A percentile compares a stretch with the other conserved stretches of the same genome.
Conservation (phyloP, 2,113 vertebrate genomes). For the Triplophysa siluroides region DNA sequence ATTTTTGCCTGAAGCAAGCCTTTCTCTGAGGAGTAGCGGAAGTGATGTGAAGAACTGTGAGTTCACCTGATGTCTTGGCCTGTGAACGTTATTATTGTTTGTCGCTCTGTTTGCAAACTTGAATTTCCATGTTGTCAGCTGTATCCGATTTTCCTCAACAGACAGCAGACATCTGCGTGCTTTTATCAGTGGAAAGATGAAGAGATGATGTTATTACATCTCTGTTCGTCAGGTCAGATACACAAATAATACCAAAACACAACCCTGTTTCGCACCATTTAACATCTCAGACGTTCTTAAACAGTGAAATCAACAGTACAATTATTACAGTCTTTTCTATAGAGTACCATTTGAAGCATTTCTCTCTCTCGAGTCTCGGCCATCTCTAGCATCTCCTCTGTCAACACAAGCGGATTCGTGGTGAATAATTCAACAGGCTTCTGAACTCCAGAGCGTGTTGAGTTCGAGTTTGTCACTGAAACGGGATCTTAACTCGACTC, state of each 20-base stretch:
- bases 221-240: too few relatives aligned
- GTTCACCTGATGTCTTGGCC: neutral
- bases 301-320: too few relatives aligned
- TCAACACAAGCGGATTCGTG: neutral
- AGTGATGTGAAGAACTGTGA: too few relatives aligned
- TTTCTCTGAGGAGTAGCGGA: too few relatives aligned
- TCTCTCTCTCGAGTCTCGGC: neutral
- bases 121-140: neutral
- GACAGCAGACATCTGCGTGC: neutral
- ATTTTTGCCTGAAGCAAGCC: too few relatives aligned
- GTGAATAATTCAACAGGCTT: conserved; percentile 44
- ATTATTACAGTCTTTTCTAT: too few relatives aligned
- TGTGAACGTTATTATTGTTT: neutral
- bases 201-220: too few relatives aligned
- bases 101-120: neutral
- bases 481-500: neutral
- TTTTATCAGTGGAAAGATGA: neutral
- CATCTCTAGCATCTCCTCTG: neutral
- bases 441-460: neutral
- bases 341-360: neutral
- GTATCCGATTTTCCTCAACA: neutral
- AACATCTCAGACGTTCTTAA: too few relatives aligned
- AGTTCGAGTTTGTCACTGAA: conserved; percentile 2
- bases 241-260: too few relatives aligned
- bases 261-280: too few relatives aligned